These are phyloP conservation scores for Alectoris magna DNA, from an alignment of 2,797 vertebrate species.

Conservation along the genomic window DNA sequence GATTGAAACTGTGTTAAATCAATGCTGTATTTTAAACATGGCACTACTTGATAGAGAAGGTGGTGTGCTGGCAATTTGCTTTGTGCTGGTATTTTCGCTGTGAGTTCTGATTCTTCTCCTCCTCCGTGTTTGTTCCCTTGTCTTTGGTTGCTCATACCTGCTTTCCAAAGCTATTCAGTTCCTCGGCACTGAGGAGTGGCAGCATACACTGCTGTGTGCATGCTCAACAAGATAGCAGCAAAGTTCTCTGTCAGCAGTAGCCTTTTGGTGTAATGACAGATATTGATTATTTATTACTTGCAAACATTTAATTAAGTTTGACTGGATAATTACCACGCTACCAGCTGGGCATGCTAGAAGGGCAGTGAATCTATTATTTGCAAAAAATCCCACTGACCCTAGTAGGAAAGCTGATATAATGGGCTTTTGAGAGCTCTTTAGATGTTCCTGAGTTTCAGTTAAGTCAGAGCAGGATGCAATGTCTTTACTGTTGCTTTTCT, in stretches of 20 bases:
- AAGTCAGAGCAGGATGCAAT: not conserved
- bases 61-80: not conserved
- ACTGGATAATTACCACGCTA: not conserved
- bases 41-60: not conserved
- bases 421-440: not conserved
- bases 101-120: not conserved
- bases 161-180: not conserved
- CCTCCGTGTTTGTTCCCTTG: not conserved
- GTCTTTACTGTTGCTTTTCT: not conserved
- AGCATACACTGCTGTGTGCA: accelerated
- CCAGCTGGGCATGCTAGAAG: not conserved
- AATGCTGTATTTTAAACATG: not conserved
- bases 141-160: not conserved
- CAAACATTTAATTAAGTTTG: constrained; percentile 44
- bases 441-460: not conserved
- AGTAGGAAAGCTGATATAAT: not conserved
- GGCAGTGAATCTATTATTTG: not conserved
- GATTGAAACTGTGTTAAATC: not conserved
- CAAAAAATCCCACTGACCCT: not conserved
- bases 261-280: not conserved
- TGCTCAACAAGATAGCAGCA: not conserved
- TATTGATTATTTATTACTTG: constrained; percentile 44
- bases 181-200: not conserved
- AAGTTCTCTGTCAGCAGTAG: not conserved
- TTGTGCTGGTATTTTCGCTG: not conserved